Evolutionary conservation across 2,888 invertebrate species (phyloP), one percentile per base, ranked within the genome.

Genomic region (Apamea monoglypha): DNA sequence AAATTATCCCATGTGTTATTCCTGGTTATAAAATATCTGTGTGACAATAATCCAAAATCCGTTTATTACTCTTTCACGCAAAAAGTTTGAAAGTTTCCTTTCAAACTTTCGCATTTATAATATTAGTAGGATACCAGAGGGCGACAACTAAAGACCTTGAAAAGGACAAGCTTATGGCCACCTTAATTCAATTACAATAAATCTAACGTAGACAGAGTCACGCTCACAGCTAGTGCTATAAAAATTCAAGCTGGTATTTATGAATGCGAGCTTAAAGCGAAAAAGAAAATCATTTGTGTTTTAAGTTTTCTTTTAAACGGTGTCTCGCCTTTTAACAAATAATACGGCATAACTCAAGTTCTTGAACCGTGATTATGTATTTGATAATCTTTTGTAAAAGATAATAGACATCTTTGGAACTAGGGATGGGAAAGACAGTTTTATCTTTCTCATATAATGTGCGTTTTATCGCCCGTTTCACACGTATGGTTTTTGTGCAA

Each of bases 351-450:
- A 67, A 72, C 16, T 67, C 66, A 3, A 66, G 40, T 40, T 18
- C n/a, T 21, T 21, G 21, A 10, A n/a, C n/a, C n/a, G 59, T 67
- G 67, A 59, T 67, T 71, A 25, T 40, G 29, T 29, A 59, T 67
- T 73, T 56, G 59, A 81, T 72, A 73, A 73, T 47, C 32, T 67
- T 81, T 72, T 21, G 18, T 72, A 25, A 59, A 72, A 67, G n/a
- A 59, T 50, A 71, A n/a, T 16, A 32, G 40, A 68, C 78, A 79
- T 53, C 53, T 79, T 79, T 53, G 16, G 12, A 61, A 44, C 61
- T 44, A 44, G 8, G 80, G 12, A 36, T 36, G 21, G 25, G 8
- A 63, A 21, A 63, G 63, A 63, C 32, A 53, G 2, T 67, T 64
- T 64, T 80, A 71, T 80, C 36, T 80, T 56, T 47, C 36, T 70